These are phyloP conservation scores for Gasteruption jaculator DNA, from an alignment of 2,888 invertebrate species.

Conservation along the genomic window DNA sequence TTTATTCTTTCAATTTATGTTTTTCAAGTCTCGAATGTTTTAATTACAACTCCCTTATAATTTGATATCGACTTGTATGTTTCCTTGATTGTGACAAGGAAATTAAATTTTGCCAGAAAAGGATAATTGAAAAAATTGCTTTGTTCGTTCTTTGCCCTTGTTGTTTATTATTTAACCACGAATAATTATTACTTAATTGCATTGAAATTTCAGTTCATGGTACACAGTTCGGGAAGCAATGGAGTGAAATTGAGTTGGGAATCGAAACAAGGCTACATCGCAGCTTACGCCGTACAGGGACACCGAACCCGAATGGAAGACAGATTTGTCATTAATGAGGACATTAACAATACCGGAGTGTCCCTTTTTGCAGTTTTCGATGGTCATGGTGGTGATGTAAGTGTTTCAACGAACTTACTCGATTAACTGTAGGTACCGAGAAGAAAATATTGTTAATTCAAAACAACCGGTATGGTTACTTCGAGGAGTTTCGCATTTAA, in stretches of 20 bases:
- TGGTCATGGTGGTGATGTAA: slow-evolving; percentile 88
- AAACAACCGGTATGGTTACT: background rate
- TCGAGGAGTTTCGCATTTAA: too few relatives aligned
- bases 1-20: too few relatives aligned
- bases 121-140: background rate
- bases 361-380: slow-evolving; percentile 91
- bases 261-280: slow-evolving; percentile 68
- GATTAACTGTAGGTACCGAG: too few relatives aligned
- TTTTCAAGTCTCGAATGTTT: too few relatives aligned
- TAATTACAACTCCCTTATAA: too few relatives aligned
- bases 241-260: slow-evolving; percentile 69
- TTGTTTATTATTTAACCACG: slow-evolving; percentile 1
- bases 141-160: background rate
- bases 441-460: background rate
- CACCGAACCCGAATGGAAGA: slow-evolving; percentile 92
- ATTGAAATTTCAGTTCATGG: slow-evolving; percentile 43
- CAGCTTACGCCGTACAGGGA: slow-evolving; percentile 88
- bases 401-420: too few relatives aligned
- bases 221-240: slow-evolving; percentile 37
- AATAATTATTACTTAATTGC: slow-evolving; percentile 18
- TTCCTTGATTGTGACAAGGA: too few relatives aligned
- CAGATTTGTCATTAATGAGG: slow-evolving; percentile 82
- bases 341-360: slow-evolving; percentile 79
- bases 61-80: too few relatives aligned
- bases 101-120: too few relatives aligned